Base-by-base conservation (phyloP, 1,140 invertebrate species). In the Camponotus vicinus region DNA sequence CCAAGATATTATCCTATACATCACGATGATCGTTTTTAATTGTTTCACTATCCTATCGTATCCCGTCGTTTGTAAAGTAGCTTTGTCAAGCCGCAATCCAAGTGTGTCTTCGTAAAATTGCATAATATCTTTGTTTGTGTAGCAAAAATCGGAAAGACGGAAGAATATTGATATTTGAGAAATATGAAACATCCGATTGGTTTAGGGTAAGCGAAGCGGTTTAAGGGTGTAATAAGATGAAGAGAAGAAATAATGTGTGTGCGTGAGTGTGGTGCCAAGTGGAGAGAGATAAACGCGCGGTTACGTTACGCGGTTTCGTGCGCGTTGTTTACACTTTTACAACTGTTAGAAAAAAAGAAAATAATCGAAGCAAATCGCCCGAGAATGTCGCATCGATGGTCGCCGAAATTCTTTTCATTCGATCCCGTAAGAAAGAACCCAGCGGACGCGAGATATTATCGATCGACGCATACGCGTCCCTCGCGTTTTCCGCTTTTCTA, bases 61-160 rank as follows among this genome's bases (percentile, higher is more conserved):
- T 32, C 67, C 80, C 69, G 49, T 88, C 69, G 49, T 88, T 86
- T 84, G 83, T 88, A 18, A 66, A 84, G 67, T 88, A 73, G 80
- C 49, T 88, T 90, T 90, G 69, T 21, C 57, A 59, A 64, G 21
- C 63, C 34, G 64, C n/a, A 40, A 76, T 61, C 49, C 15, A 18
- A 37, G 69, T 80, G 63, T 85, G 75, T 88, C 89, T 86, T 91
- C 67, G 69, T 84, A 75, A 87, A 89, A 84, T 80, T 89, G 85
- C 87, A 85, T 87, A 90, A 89, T 91, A 89, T 70, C 52, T 84
- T 83, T 73, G 71, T 86, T 89, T 88, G 71, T 85, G 55, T 87
- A 77, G 59, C n/a, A 21, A 27, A 57, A 32, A 37, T 80, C 67
- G 69, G 66, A 45, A 55, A 83, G 32, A 27, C 27, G 27, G 27